Conservation (phyloP, 1,140 invertebrate genomes). For the Brachionus asplanchnoidis region DNA sequence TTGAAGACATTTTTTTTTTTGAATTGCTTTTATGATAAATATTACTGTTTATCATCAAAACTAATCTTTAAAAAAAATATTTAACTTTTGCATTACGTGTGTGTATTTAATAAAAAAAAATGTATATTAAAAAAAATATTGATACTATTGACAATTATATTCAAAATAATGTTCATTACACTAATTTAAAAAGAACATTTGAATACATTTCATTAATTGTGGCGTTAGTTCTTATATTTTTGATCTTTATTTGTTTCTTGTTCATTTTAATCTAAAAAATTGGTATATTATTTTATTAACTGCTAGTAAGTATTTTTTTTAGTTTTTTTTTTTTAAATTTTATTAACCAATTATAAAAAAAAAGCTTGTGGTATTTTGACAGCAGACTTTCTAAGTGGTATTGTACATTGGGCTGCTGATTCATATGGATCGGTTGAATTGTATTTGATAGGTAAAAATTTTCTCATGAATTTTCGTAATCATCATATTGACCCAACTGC, state of each 20-base stretch:
- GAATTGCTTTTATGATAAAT: too few species aligned
- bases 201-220: conserved; percentile 81
- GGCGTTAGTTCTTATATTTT: conserved; percentile 75
- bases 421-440: conserved; percentile 89
- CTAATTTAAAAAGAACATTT: conserved; percentile 85
- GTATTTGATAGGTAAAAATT: conserved; percentile 68
- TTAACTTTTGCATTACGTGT: too few species aligned
- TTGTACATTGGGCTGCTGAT: conserved; percentile 95
- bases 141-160: too few species aligned
- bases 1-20: too few species aligned
- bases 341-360: conserved; percentile 43
- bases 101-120: too few species aligned
- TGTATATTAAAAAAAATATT: too few species aligned
- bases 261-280: conserved; percentile 59
- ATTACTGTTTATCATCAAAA: too few species aligned
- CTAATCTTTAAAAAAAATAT: too few species aligned
- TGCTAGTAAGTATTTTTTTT: conserved; percentile 60
- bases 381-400: conserved; percentile 88
- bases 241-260: conserved; percentile 62
- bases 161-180: too few species aligned
- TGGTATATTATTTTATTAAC: conserved; percentile 69
- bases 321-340: too few species aligned
- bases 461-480: conserved; percentile 90
- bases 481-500: conserved; percentile 97
- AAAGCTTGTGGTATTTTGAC: conserved; percentile 78